Percentiles rank a stretch among this genome's conserved stretches.
Evolutionary conservation across 2,888 invertebrate genomes (phyloP).

Genomic region (Oxyteleia sp.): DNA sequence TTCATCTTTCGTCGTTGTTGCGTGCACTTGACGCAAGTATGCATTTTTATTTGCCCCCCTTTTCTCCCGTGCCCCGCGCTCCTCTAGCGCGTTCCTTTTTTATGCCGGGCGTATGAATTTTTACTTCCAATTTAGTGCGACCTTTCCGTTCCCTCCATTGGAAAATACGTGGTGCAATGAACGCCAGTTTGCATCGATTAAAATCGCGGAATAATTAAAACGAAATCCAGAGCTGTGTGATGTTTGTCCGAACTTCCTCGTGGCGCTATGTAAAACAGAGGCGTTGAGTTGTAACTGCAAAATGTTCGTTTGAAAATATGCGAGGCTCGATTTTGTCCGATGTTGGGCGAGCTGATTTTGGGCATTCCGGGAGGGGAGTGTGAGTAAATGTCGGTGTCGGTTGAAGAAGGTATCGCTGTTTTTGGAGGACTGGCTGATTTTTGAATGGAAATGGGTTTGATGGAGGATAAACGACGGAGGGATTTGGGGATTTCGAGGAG

Average conservation of each 20-base stretch:
- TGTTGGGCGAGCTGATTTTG: not conserved
- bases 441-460: not conserved
- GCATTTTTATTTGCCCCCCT: conserved; percentile 44
- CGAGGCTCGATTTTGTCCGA: conserved; percentile 34
- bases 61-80: not conserved
- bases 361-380: conserved; percentile 3
- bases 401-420: conserved; percentile 9
- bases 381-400: conserved; percentile 10
- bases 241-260: conserved; percentile 59
- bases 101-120: conserved; percentile 44
- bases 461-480: not conserved
- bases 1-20: conserved; percentile 53
- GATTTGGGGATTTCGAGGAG: conserved; percentile 9
- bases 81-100: not conserved
- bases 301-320: too few relatives aligned
- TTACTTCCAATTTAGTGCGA: conserved; percentile 12
- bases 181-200: conserved; percentile 66
- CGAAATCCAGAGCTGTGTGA: conserved; percentile 39
- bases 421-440: conserved; percentile 2
- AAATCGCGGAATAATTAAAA: conserved; percentile 69
- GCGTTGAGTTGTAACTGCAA: conserved; percentile 42
- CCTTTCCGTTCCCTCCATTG: conserved; percentile 13
- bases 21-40: conserved; percentile 64
- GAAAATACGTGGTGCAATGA: conserved; percentile 48
- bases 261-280: conserved; percentile 61